A percentile compares a stretch with the other conserved stretches of the same genome.
These are phyloP conservation scores for Lepidocyrtinus sp. DNA, from an alignment of 2,888 invertebrate species.

Conservation along the genomic window DNA sequence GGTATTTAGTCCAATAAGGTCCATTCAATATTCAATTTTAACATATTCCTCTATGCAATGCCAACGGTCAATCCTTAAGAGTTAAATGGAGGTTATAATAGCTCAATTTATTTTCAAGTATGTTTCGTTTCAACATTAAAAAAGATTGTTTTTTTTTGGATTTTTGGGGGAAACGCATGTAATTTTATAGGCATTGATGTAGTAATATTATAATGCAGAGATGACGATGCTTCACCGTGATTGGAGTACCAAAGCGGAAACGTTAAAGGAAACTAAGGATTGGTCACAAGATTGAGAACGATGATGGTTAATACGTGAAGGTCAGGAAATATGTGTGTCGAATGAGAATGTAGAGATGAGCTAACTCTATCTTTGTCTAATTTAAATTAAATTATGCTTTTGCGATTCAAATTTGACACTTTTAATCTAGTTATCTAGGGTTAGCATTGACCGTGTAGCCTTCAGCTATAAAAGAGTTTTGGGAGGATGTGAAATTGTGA, in stretches of 20 bases:
- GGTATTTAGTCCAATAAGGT: not conserved
- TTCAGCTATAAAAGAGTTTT: not conserved
- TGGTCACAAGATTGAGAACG: not conserved
- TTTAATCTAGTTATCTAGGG: not conserved
- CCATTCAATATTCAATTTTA: not conserved
- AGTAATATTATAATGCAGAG: not conserved
- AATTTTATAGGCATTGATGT: no score
- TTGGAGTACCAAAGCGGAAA: not conserved
- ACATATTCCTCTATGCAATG: not conserved
- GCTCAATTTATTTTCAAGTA: not conserved
- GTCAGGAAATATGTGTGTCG: not conserved
- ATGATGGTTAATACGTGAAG: not conserved
- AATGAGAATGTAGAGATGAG: not conserved
- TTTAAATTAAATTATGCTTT: conserved; percentile 6
- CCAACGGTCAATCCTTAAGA: not conserved
- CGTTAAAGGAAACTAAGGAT: not conserved
- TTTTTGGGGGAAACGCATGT: no score
- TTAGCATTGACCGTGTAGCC: conserved; percentile 1
- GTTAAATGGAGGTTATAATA: conserved; percentile 13
- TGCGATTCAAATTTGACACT: conserved; percentile 2
- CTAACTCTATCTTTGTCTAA: not conserved
- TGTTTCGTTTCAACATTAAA: no score
- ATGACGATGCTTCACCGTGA: no score
- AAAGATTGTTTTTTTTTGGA: no score
- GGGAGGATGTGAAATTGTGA: not conserved